Conservation (phyloP, 2,797 vertebrate species). For the Onychomys torridus region DNA sequence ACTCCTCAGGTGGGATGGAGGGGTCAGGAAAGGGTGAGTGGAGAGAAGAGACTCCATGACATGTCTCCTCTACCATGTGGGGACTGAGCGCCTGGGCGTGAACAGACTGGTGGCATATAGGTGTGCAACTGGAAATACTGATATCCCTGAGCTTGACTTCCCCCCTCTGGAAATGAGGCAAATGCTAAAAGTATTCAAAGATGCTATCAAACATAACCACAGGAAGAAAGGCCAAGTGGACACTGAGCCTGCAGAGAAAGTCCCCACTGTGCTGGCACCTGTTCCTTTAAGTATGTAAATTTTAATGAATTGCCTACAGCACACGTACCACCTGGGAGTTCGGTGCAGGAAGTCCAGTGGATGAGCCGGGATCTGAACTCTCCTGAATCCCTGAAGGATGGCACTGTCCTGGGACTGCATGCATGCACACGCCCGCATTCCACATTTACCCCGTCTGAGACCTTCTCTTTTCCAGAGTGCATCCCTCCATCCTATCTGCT, state of each 20-base stretch:
- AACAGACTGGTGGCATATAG: neutral
- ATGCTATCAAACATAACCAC: neutral
- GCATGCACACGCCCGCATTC: neutral
- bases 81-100: neutral
- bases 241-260: neutral
- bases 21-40: neutral
- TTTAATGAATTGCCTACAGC: neutral
- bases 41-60: neutral
- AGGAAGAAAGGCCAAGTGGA: neutral
- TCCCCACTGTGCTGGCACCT: neutral
- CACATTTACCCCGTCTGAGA: neutral
- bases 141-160: neutral
- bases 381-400: neutral
- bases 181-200: neutral
- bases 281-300: neutral
- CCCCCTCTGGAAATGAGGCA: neutral
- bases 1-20: neutral
- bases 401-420: neutral
- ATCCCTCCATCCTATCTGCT: neutral
- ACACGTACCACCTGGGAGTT: neutral
- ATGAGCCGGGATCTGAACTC: neutral
- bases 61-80: conserved; percentile 8
- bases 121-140: neutral
- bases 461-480: neutral
- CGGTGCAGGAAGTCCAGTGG: neutral